Base-by-base conservation (phyloP, 2,797 vertebrate genomes). In the Carapus acus region DNA sequence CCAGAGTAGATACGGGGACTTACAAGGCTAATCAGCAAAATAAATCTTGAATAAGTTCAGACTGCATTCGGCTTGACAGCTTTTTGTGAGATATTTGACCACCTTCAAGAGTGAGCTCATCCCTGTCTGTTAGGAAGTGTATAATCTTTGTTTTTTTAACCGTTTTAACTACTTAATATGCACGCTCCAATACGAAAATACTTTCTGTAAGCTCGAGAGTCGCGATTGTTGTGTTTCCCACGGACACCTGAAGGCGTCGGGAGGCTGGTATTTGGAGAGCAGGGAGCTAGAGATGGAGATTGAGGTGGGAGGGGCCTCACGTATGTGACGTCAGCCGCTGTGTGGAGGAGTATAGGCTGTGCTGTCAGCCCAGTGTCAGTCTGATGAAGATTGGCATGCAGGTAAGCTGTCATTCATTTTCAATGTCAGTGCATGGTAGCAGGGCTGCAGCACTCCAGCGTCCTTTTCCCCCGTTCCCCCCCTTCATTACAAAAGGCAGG, bases 351-450 rank as follows among this genome's bases (percentile, higher is more conserved):
- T 93, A 93, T 93, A 93, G 93, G 92, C 91, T 93, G 93, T 92
- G 92, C 91, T 93, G 94, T 94, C 91, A 94, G 91, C 90, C 92
- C 89, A 90, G 93, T 94, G 93, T 94, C 93, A 94, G 93, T 94
- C 92, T 94, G 94, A 95, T 95, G 94, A 94, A 94, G 94, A 95
- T 96, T 95, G 94, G 94, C 94, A 94, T 91, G 90, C 93, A 96
- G 94, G 94, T 96, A 96, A 94, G 94, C 93, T 96, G 93, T 94
- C 94, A 95, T 94, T 96, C 94, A 94, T 92, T 93, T 88, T 91
- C 91, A 91, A 86, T 91, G 92, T 92, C 91, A 94, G 90, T 88
- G 90, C 84, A 80, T 83, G 80, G 81, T 80, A 84, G 77, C 83
- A 78, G 77, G 82, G 82, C 82, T 81, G 79, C 57, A 80, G 71